Percentiles rank a stretch among this genome's conserved stretches.
These are phyloP conservation scores for Indri indri DNA, from an alignment of 2,113 vertebrate species.

Conservation along the genomic window DNA sequence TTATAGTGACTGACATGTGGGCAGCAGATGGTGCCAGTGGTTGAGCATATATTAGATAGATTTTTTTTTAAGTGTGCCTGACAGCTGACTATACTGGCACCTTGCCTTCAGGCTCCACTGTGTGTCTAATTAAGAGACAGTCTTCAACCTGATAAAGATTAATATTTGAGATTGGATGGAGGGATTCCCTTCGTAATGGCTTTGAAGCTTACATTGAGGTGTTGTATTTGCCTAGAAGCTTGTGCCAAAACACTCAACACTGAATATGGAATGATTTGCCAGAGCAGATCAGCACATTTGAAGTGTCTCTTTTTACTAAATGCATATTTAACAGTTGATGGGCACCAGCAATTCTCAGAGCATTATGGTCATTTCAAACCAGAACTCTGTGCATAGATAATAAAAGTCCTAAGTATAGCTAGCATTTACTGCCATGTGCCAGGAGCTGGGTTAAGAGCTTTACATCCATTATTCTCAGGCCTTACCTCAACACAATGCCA, in stretches of 20 bases:
- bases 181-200: neutral
- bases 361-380: neutral
- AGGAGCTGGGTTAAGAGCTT: neutral
- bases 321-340: neutral
- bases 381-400: neutral
- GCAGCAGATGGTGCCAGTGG: slow-evolving; percentile 55
- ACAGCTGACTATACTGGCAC: slow-evolving; percentile 64
- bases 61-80: slow-evolving; percentile 22
- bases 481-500: neutral
- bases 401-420: neutral
- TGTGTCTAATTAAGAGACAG: slow-evolving; percentile 22
- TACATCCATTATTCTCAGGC: neutral
- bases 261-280: neutral
- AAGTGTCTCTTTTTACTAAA: neutral
- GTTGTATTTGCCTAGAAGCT: neutral
- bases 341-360: neutral
- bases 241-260: neutral
- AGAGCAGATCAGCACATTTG: neutral
- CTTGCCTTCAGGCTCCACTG: neutral
- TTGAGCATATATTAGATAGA: neutral
- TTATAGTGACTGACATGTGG: slow-evolving; percentile 10
- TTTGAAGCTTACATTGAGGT: neutral
- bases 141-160: neutral
- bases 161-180: neutral
- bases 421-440: neutral